Conservation (phyloP, 1,140 invertebrate genomes). For the Aphelinus certus region DNA sequence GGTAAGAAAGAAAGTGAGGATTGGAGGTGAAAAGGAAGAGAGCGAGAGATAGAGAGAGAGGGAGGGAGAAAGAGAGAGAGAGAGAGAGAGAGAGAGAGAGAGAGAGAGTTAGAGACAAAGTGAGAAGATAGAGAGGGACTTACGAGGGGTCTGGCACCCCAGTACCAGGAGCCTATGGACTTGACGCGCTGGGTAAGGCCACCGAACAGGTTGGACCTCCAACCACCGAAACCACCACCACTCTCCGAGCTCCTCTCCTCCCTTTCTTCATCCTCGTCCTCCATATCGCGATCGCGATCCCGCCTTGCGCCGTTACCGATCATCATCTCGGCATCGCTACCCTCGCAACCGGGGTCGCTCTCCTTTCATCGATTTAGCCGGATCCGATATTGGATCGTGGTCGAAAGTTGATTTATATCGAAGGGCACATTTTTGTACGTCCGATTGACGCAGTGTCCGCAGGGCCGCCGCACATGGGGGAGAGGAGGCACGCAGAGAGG, state of each 20-base stretch:
- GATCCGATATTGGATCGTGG: too few species aligned
- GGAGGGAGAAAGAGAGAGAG: conserved; percentile 9
- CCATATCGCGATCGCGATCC: conserved; percentile 65
- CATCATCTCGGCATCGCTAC: conserved; percentile 67
- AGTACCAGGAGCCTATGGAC: conserved; percentile 85
- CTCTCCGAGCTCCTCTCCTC: conserved; percentile 64
- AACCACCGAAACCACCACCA: conserved; percentile 67
- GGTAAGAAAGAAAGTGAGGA: conserved; percentile 18
- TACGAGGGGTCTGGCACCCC: conserved; percentile 90
- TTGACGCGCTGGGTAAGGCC: conserved; percentile 93
- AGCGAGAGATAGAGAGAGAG: conserved; percentile 13
- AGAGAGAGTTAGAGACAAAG: conserved; percentile 39
- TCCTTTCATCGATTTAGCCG: conserved; percentile 46
- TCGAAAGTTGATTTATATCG: too few species aligned
- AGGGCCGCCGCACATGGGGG: neutral
- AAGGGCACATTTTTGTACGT: too few species aligned
- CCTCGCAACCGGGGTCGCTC: conserved; percentile 63
- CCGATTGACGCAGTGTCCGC: neutral
- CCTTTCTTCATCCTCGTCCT: conserved; percentile 64
- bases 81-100: conserved; percentile 17
- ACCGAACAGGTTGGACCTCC: conserved; percentile 85
- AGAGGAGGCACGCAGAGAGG: conserved; percentile 30
- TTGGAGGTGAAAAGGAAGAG: conserved; percentile 27
- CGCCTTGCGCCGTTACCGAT: conserved; percentile 63
- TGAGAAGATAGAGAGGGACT: conserved; percentile 68